Evolutionary conservation across 2,888 invertebrate genomes (phyloP).

Genomic region (Calliphora vomitoria): DNA sequence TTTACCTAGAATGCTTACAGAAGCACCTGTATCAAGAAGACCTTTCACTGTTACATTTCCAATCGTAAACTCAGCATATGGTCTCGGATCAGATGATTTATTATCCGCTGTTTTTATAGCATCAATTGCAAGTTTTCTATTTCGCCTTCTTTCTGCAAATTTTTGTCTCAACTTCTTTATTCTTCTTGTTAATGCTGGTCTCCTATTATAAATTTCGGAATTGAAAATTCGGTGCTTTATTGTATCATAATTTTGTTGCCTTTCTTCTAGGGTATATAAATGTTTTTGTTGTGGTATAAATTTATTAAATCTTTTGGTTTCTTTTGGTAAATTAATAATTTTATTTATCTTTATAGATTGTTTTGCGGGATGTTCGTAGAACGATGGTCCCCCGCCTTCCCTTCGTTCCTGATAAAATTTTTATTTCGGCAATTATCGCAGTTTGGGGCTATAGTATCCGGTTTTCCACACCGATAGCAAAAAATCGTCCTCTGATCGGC

Average conservation of each 20-base stretch:
- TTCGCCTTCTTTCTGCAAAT: not conserved
- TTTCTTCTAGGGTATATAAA: not conserved
- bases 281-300: not conserved
- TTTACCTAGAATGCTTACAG: constrained; percentile 2
- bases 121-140: not conserved
- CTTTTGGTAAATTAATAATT: not conserved
- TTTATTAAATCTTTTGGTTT: not conserved
- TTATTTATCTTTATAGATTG: not conserved
- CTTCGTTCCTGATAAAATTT: constrained; percentile 21
- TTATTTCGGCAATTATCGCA: not conserved
- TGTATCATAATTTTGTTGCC: constrained; percentile 3
- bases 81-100: not conserved
- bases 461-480: constrained; percentile 31
- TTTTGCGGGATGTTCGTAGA: not conserved
- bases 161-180: not conserved
- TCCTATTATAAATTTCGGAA: not conserved
- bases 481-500: not conserved
- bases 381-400: constrained; percentile 29
- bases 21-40: constrained; percentile 7
- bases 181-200: not conserved
- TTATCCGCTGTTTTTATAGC: not conserved
- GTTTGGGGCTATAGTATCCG: not conserved
- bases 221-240: not conserved
- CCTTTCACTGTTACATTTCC: not conserved
- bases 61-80: constrained; percentile 4